These are phyloP conservation scores for Syrista parreyssii DNA, from an alignment of 2,888 invertebrate genomes.

Conservation along the genomic window DNA sequence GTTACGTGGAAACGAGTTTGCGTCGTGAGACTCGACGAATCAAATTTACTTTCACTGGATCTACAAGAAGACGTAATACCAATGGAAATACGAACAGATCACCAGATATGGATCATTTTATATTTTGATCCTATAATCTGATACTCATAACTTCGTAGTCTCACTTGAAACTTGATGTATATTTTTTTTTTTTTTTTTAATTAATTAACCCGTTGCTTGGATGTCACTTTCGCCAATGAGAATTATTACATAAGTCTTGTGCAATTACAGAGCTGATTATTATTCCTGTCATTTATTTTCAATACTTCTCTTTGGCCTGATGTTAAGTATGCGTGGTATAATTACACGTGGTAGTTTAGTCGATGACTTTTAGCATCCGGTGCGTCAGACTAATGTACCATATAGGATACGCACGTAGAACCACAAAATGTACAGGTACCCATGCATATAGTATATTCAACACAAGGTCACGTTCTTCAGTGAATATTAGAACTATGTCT, in stretches of 20 bases:
- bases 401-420: not conserved
- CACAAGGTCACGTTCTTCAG: not conserved
- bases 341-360: not conserved
- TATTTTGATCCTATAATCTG: not conserved
- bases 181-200: not conserved
- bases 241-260: not conserved
- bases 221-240: slow-evolving; percentile 11
- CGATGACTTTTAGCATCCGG: not conserved
- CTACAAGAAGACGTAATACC: not conserved
- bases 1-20: slow-evolving; percentile 57
- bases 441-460: not conserved
- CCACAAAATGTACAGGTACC: not conserved
- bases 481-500: not conserved
- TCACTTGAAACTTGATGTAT: not conserved
- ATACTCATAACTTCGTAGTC: not conserved
- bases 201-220: not conserved
- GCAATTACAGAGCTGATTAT: not conserved
- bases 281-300: not conserved
- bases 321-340: not conserved
- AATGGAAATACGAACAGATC: not conserved
- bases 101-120: not conserved
- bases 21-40: slow-evolving; percentile 39
- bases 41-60: slow-evolving; percentile 45
- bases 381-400: not conserved
- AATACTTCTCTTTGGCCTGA: not conserved